phyloP scores from a whole-genome alignment of 1,140 invertebrate species.

The Drosophila quadrilineata region DNA sequence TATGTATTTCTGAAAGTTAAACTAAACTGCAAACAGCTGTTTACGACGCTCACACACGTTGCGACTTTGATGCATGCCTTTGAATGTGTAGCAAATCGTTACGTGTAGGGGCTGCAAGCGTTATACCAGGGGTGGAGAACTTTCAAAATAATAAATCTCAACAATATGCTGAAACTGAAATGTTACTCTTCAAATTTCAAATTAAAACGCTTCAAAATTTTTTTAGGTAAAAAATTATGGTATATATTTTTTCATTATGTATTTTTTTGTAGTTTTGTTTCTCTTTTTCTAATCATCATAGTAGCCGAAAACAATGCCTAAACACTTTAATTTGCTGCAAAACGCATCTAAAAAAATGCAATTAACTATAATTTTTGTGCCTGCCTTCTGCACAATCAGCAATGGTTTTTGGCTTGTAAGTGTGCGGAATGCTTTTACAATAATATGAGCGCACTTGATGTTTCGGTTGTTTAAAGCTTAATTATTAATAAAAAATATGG shows the following conservation, averaged over 20 bases:
- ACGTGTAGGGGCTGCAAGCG: not conserved
- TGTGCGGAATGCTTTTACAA: constrained; percentile 53
- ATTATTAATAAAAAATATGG: constrained; percentile 60
- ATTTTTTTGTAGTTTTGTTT: constrained; percentile 52
- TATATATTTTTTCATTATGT: constrained; percentile 68
- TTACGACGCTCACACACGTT: constrained; percentile 8
- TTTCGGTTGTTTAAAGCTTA: constrained; percentile 59
- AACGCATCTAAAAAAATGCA: constrained; percentile 65
- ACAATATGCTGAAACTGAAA: not conserved
- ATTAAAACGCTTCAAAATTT: not conserved
- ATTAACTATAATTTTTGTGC: constrained; percentile 42
- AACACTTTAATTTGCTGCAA: constrained; percentile 55
- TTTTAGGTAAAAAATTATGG: constrained; percentile 75
- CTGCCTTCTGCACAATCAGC: constrained; percentile 35
- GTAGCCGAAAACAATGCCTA: constrained; percentile 60
- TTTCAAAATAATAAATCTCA: not conserved
- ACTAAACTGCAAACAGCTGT: constrained; percentile 36
- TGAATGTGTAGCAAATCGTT: not conserved
- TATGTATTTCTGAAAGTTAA: too few relatives aligned
- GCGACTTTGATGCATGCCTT: not conserved
- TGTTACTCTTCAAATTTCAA: not conserved
- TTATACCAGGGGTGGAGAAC: not conserved
- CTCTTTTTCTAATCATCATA: constrained; percentile 60
- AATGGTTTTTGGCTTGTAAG: constrained; percentile 36
- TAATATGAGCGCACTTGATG: constrained; percentile 41